phyloP scores from a whole-genome alignment of 2,797 vertebrate species.

The Spinibarbus caldwelli region DNA sequence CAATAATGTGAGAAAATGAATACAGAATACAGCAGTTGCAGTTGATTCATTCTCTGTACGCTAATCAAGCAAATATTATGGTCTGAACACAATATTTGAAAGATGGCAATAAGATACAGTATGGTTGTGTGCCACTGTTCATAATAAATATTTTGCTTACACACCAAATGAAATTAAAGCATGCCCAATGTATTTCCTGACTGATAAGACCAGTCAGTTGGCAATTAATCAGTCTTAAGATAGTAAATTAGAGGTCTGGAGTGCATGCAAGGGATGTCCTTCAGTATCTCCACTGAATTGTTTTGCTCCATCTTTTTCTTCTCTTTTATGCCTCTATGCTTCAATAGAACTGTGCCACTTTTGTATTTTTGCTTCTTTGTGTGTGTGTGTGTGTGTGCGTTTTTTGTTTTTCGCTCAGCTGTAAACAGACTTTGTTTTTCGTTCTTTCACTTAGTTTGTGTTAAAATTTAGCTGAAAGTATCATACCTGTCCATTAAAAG shows the following conservation, averaged over 20 bases:
- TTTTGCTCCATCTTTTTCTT: background rate
- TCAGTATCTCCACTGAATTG: too few species aligned
- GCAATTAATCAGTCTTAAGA: background rate
- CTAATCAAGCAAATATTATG: background rate
- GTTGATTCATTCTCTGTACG: background rate
- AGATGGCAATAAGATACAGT: background rate
- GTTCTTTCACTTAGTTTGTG: background rate
- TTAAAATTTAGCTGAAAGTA: background rate
- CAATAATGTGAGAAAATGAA: too few species aligned
- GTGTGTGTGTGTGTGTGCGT: background rate
- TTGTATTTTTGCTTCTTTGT: background rate
- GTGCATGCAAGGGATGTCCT: too few species aligned
- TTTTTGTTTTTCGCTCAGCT: background rate
- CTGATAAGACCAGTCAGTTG: background rate
- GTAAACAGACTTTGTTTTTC: conserved; percentile 15
- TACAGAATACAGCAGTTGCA: too few species aligned
- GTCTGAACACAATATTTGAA: background rate
- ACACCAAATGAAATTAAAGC: background rate
- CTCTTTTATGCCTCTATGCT: background rate
- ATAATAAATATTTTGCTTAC: background rate
- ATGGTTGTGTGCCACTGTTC: background rate
- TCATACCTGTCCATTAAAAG: conserved; percentile 46
- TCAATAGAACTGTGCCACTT: background rate
- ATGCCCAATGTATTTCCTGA: background rate
- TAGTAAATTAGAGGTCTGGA: too few species aligned